Evolutionary conservation across 1,140 invertebrate species (phyloP).

Genomic region (Eueides isabella): DNA sequence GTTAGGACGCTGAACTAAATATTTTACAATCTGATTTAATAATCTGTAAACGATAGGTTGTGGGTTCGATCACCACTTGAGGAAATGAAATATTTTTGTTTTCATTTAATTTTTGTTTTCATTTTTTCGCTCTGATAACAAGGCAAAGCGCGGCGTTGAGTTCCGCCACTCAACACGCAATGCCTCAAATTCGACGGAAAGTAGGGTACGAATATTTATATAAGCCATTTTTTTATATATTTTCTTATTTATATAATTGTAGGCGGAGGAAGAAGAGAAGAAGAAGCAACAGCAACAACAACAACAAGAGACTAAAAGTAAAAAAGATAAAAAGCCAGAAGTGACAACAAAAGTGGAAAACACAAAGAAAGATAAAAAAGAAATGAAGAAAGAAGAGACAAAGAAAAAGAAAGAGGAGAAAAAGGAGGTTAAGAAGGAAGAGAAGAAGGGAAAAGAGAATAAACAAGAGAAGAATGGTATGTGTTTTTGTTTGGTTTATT

Average conservation of each 20-base stretch:
- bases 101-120: too few relatives aligned
- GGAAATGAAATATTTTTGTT: too few relatives aligned
- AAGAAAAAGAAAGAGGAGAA: conserved; percentile 52
- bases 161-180: too few relatives aligned
- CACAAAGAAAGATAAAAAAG: conserved; percentile 50
- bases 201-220: too few relatives aligned
- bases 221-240: too few relatives aligned
- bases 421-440: conserved; percentile 45
- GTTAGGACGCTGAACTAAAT: too few relatives aligned
- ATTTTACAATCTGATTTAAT: too few relatives aligned
- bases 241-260: background rate
- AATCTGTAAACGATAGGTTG: too few relatives aligned
- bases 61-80: too few relatives aligned
- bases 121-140: too few relatives aligned
- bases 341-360: conserved; percentile 48
- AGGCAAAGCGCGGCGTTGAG: too few relatives aligned
- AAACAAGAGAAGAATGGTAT: conserved; percentile 63
- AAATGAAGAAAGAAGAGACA: conserved; percentile 43
- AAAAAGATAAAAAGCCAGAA: conserved; percentile 54
- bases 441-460: conserved; percentile 59
- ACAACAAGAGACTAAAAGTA: conserved; percentile 55
- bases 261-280: conserved; percentile 72
- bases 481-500: conserved; percentile 31
- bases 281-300: conserved; percentile 46
- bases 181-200: too few relatives aligned